A percentile compares a stretch with the other conserved stretches of the same genome.
Conservation (phyloP, 2,888 invertebrate genomes). For the Sabatieria punctata region DNA sequence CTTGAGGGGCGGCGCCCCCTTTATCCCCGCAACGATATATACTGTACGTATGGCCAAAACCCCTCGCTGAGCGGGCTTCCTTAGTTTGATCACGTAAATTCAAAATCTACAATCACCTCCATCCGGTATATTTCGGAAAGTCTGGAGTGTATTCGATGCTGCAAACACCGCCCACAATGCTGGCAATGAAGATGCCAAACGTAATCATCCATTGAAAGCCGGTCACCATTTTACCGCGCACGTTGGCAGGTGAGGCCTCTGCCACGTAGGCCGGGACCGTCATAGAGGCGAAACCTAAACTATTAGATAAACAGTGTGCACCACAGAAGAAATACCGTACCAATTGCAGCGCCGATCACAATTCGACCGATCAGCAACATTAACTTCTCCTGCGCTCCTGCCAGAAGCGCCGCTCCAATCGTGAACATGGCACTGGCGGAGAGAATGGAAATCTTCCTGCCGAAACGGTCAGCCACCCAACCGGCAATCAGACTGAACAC, state of each 20-base stretch:
- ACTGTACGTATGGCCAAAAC: too few species aligned
- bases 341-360: conserved; percentile 39
- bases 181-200: conserved; percentile 38
- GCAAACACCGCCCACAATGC: conserved; percentile 36
- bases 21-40: too few species aligned
- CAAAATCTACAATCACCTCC: too few species aligned
- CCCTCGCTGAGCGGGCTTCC: too few species aligned
- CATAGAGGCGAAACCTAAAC: conserved; percentile 40
- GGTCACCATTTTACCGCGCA: conserved; percentile 38
- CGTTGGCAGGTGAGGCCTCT: conserved; percentile 36
- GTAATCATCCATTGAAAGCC: conserved; percentile 39
- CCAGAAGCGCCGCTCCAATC: conserved; percentile 37
- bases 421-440: conserved; percentile 38
- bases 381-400: conserved; percentile 29
- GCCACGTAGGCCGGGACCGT: conserved; percentile 42
- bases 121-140: too few species aligned
- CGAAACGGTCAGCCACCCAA: conserved; percentile 37
- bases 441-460: conserved; percentile 40
- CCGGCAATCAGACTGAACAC: conserved; percentile 34
- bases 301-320: too few species aligned
- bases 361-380: conserved; percentile 36
- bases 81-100: too few species aligned
- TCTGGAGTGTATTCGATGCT: too few species aligned
- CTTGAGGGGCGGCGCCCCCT: too few species aligned
- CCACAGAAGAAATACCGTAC: too few species aligned